phyloP scores from a whole-genome alignment of 2,113 vertebrate species.

The Stercorarius parasiticus region DNA sequence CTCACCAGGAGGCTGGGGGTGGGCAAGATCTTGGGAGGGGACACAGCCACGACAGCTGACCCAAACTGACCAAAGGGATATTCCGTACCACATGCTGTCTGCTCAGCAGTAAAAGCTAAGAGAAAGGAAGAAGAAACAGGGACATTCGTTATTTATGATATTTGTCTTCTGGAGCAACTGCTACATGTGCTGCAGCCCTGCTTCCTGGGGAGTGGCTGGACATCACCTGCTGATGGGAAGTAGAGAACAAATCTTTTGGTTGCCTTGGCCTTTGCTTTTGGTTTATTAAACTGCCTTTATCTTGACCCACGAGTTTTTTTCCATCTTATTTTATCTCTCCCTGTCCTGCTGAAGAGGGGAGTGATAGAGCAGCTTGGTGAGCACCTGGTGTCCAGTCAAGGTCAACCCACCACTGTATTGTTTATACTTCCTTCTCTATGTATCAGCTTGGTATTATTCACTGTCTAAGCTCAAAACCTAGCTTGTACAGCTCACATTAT shows the following conservation, averaged over 20 bases:
- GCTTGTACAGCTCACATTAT: not conserved
- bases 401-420: not conserved
- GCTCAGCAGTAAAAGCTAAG: not conserved
- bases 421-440: not conserved
- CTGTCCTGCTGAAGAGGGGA: not conserved
- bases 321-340: not conserved
- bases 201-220: not conserved
- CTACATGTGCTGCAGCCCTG: fast-evolving
- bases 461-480: not conserved
- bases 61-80: not conserved
- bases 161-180: not conserved
- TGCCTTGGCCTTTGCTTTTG: not conserved
- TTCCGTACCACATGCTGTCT: fast-evolving
- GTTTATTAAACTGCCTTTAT: not conserved
- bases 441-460: not conserved
- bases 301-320: not conserved
- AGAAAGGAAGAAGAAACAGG: not conserved
- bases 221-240: not conserved
- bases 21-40: not conserved
- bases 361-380: not conserved
- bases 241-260: not conserved
- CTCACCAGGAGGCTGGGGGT: not conserved
- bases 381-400: not conserved
- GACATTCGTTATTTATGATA: fast-evolving
- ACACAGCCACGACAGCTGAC: not conserved